These are phyloP conservation scores for Cephus pygmeus DNA, from an alignment of 2,888 invertebrate species.

Conservation along the genomic window DNA sequence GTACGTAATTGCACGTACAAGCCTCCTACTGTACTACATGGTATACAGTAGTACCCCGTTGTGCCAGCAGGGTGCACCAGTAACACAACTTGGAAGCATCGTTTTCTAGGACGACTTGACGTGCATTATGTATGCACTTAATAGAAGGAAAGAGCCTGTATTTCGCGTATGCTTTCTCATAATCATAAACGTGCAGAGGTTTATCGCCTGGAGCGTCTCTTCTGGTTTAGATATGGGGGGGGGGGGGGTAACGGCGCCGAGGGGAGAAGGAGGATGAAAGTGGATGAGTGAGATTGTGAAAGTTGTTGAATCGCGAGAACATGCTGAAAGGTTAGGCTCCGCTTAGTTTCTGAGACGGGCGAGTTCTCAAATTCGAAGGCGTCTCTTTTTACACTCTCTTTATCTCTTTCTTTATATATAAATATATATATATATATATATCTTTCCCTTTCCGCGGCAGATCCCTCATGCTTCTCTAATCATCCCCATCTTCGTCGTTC, in stretches of 20 bases:
- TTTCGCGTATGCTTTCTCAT: not conserved
- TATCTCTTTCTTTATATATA: conserved; percentile 6
- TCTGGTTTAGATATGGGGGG: not conserved
- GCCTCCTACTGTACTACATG: not conserved
- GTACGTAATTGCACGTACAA: not conserved
- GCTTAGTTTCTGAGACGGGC: conserved; percentile 12
- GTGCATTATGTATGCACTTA: not conserved
- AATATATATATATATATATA: too few species aligned
- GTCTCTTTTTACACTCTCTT: conserved; percentile 23
- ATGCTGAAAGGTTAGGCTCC: not conserved
- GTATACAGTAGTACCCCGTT: too few species aligned
- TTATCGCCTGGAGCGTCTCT: conserved; percentile 2
- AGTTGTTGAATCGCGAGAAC: not conserved
- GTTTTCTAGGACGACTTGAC: not conserved
- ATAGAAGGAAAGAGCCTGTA: not conserved
- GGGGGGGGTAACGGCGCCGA: not conserved
- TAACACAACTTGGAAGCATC: not conserved
- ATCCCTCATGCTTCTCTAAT: conserved; percentile 7
- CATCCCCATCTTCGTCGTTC: not conserved
- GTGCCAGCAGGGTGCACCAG: not conserved
- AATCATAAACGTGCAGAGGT: not conserved
- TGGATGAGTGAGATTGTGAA: not conserved
- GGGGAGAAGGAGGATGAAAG: not conserved
- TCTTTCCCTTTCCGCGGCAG: conserved; percentile 8
- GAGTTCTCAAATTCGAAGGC: conserved; percentile 8